Base-by-base conservation (phyloP, 2,113 vertebrate species). In the Oryzias woworae region DNA sequence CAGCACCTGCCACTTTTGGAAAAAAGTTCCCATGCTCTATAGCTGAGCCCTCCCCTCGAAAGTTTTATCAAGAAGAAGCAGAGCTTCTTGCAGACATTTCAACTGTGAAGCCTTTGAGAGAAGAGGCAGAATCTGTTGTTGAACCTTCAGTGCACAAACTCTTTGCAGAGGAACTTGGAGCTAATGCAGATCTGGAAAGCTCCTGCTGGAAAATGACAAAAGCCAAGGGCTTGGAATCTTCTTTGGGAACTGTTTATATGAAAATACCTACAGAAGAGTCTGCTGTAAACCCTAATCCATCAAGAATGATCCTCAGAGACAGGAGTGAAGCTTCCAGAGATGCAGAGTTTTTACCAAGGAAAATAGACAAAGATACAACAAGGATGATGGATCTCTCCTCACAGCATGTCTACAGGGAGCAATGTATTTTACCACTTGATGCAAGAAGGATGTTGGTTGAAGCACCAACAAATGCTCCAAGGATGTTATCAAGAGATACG, bases 381-480 rank as follows among this genome's bases (percentile, higher is more conserved):
- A 71, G 52, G 5, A 72, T 88, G 24, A 74, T 66, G 41, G 84
- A 88, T n/a, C 60, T 62, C 17, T 16, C 68, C 16, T 67, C 70
- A 52, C 70, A 73, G 60, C 86, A 73, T 69, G 14, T 75, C 26
- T 80, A 71, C 47, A 72, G 62, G 76, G 85, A 89, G 45, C 75
- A 51, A 60, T 66, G 72, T 58, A 82, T 87, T 61, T 51, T 84
- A 42, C 62, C 80, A 49, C 58, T 74, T 41, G 85, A 90, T 42
- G 58, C 71, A 16, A 85, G 76, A 66, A 88, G 82, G 23, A 65
- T 2, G 80, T 60, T 82, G 76, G 74, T 77, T 26, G 89, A 88
- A 53, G 20, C 64, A 63, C 49, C 71, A 45, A 41, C 28, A 16
- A 68, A 87, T 44, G 20, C 67, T 59, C 56, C 28, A 1, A 73